Evolutionary conservation across 2,797 vertebrate species (phyloP).

Genomic region (Salarias fasciatus): DNA sequence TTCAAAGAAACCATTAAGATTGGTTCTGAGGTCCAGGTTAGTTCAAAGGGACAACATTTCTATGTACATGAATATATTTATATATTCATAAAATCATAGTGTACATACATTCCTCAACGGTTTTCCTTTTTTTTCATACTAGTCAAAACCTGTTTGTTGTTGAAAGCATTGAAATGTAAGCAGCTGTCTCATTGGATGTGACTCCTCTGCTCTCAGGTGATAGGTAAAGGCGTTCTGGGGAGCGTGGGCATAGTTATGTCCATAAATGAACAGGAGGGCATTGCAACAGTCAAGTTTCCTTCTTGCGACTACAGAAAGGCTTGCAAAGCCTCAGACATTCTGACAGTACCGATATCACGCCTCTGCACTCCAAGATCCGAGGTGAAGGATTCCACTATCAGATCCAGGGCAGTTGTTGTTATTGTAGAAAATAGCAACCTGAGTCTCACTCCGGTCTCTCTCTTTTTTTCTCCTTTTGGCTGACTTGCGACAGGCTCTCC

Average conservation of each 20-base stretch:
- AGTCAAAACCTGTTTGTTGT: not conserved
- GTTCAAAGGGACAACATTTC: slow-evolving; percentile 3
- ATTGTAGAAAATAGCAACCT: not conserved
- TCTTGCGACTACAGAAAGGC: slow-evolving; percentile 92
- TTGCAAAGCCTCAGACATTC: slow-evolving; percentile 93
- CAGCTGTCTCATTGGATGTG: slow-evolving; percentile 15
- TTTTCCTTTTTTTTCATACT: too few species aligned
- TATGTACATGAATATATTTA: too few species aligned
- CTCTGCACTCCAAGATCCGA: slow-evolving; percentile 97
- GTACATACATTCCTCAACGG: not conserved
- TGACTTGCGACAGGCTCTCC: slow-evolving; percentile 85
- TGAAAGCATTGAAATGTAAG: slow-evolving; percentile 6
- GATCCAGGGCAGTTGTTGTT: not conserved
- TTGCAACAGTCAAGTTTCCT: slow-evolving; percentile 96
- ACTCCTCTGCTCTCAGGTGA: slow-evolving; percentile 82
- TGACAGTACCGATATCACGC: slow-evolving; percentile 96
- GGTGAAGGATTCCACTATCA: slow-evolving; percentile 75
- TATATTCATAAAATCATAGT: too few species aligned
- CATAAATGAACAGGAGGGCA: slow-evolving; percentile 98
- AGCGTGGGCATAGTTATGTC: slow-evolving; percentile 96
- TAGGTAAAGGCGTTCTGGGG: slow-evolving; percentile 95
- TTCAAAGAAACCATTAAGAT: slow-evolving; percentile 99
- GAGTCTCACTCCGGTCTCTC: slow-evolving; percentile 8
- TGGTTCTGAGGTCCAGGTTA: slow-evolving; percentile 98
- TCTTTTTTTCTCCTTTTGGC: not conserved